Evolutionary conservation across 2,113 vertebrate species (phyloP), one percentile per base, ranked within the genome.

Genomic region (Ondatra zibethicus): DNA sequence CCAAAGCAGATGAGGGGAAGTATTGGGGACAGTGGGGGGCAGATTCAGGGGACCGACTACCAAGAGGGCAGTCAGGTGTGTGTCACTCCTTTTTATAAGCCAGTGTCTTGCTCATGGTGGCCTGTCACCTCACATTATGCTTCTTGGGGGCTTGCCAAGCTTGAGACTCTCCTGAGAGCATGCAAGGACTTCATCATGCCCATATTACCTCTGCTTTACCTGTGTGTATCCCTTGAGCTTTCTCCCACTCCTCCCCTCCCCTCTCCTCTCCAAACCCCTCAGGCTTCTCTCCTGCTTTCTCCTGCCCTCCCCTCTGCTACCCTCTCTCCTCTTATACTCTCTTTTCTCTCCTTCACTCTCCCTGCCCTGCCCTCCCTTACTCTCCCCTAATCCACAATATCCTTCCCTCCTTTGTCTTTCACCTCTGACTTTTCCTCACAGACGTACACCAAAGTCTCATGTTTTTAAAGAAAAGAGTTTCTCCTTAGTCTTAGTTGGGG

Each of bases 121-220:
- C 63, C 2, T 39, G 58, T 19, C 9, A 1, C 23, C 11, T 81
- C 42, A 84, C 1, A 17, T 19, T 39, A 36, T 16, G 36, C 19
- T 76, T 86, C 39, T 50, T 63, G n/a, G 65, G 70, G 45, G 16
- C 42, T 36, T 12, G 36, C 68, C 13, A 11, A 9, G n/a, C 19
- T 33, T 14, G 0, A 4, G 50, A 13, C 50, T 47, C 52, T 90
- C 50, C 66, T 19, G 29, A 70, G 23, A 29, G 68, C 0, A 0
- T n/a, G 29, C n/a, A 31, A 39, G 45, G 45, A 52, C 52, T 66
- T 52, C 14, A 33, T 45, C 25, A 1, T 66, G 70, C n/a, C 45
- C 0, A 0, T 4, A n/a, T 17, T 1, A 77, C 7, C 58, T 50
- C 36, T 36, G 45, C 90, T 2, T 50, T 1, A 0, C 61, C 61